These are phyloP conservation scores for Cyprinella venusta DNA, from an alignment of 2,797 vertebrate genomes.

Conservation along the genomic window DNA sequence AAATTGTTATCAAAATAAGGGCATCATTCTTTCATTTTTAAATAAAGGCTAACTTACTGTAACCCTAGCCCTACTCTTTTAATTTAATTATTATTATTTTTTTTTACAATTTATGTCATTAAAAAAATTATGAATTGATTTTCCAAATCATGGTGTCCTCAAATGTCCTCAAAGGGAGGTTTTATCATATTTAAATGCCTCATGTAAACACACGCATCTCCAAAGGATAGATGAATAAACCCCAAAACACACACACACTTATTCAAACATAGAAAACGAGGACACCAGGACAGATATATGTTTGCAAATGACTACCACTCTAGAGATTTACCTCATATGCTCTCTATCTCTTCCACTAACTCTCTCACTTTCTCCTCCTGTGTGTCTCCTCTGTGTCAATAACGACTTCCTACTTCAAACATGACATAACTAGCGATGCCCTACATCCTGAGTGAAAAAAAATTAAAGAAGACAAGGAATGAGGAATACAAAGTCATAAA, in stretches of 20 bases:
- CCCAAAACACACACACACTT: conserved; percentile 13
- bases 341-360: conserved; percentile 3
- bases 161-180: neutral
- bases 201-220: neutral
- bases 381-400: neutral
- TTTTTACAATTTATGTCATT: neutral
- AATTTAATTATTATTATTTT: too few relatives aligned
- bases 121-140: neutral
- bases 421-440: neutral
- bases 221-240: conserved; percentile 36
- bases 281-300: conserved; percentile 16
- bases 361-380: neutral
- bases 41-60: neutral
- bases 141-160: neutral
- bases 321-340: conserved; percentile 29
- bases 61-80: neutral
- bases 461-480: conserved; percentile 21
- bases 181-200: conserved; percentile 14
- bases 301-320: conserved; percentile 39
- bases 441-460: conserved; percentile 3
- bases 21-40: neutral
- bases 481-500: neutral
- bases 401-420: conserved; percentile 22
- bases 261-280: conserved; percentile 32
- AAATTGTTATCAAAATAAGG: neutral